Base-by-base conservation (phyloP, 1,140 invertebrate species). In the Ceratina australensis region DNA sequence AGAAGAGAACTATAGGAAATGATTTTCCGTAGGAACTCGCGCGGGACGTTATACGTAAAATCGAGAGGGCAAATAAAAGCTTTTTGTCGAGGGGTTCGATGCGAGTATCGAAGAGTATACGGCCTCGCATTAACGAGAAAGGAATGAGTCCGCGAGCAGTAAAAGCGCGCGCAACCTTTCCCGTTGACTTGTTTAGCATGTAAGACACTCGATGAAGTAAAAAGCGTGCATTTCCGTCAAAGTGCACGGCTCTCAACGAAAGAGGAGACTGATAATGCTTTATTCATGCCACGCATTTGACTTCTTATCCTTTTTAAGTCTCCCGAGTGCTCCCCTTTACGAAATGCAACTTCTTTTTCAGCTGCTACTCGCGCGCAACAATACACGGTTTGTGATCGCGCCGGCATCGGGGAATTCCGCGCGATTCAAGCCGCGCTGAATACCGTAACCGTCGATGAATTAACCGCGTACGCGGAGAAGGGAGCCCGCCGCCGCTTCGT, bases 241-340 rank as follows among this genome's bases (percentile, higher is more conserved):
- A 71, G 74, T 54, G 72, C 49, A 20, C 4, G 33, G 20, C 57
- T 24, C 15, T 12, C 7, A 47, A 60, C 52, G 59, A 75, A 54
- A 77, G 47, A 47, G 67, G 57, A 59, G 59, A 52, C 57, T 71
- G 74, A 71, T 59, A 69, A 77, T 77, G 59, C 57, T 71, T 77
- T 77, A 77, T 77, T 71, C 74, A 63, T 77, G 67, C 74, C 74
- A 63, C 49, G 57, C 74, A 47, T 77, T 50, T 60, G 28, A 77
- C 57, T 77, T 63, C 57, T 77, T 77, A 71, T 77, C 57, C 66
- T 60, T 77, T 71, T 77, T 77, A 71, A 61, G 57, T 20, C 66
- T 42, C 59, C 2, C 47, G 57, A 52, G 65, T 52, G 47, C 74
- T 47, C 20, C 47, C 47, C 74, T 24, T 71, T 63, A 12, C 60